phyloP scores from a whole-genome alignment of 2,888 invertebrate genomes.

The Crocallis elinguaria region DNA sequence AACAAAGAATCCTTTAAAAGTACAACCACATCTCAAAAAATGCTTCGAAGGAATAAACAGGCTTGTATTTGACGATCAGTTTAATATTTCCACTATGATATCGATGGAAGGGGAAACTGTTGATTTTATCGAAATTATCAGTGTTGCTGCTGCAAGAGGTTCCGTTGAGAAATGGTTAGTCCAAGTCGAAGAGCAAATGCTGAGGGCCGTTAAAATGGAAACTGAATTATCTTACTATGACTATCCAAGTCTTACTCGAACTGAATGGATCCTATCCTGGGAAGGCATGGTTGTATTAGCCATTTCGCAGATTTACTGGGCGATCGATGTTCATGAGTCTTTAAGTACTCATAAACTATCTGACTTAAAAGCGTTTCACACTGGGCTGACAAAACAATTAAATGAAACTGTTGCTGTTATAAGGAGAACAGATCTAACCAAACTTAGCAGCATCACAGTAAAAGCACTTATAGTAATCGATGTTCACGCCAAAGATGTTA shows the following conservation, averaged over 20 bases:
- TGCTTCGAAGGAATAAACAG: conserved; percentile 94
- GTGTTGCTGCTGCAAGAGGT: conserved; percentile 89
- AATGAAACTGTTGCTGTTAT: conserved; percentile 90
- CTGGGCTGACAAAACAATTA: conserved; percentile 86
- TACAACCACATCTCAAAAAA: conserved; percentile 94
- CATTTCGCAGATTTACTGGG: conserved; percentile 93
- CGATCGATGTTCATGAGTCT: conserved; percentile 89
- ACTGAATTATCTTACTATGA: conserved; percentile 87
- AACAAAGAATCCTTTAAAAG: conserved; percentile 93
- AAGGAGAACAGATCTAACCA: conserved; percentile 87
- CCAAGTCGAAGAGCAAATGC: conserved; percentile 93
- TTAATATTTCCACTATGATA: conserved; percentile 91
- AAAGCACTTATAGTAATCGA: conserved; percentile 94
- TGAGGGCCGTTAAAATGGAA: conserved; percentile 88
- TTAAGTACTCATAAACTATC: conserved; percentile 84
- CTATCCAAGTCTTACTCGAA: conserved; percentile 84
- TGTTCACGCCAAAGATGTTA: conserved; percentile 94
- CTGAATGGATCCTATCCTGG: conserved; percentile 90
- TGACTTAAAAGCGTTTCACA: conserved; percentile 84
- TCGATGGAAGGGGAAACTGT: conserved; percentile 91
- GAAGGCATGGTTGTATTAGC: conserved; percentile 93
- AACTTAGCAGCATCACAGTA: conserved; percentile 90
- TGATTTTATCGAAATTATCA: conserved; percentile 85
- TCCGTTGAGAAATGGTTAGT: conserved; percentile 95
- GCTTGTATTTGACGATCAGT: conserved; percentile 88